These are phyloP conservation scores for Regulus satrapa DNA, from an alignment of 2,113 vertebrate species.

Conservation along the genomic window DNA sequence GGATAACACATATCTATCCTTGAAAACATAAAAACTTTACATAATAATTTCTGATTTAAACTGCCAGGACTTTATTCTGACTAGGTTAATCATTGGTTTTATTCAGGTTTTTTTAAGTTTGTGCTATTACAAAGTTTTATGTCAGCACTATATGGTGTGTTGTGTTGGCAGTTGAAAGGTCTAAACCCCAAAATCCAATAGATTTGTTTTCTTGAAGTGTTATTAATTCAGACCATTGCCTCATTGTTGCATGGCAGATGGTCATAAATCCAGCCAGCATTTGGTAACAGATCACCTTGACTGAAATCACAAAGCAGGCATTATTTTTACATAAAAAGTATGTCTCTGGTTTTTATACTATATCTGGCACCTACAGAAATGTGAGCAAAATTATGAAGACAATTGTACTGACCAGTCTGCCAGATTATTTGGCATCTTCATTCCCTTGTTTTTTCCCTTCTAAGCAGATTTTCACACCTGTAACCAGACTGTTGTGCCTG, in stretches of 20 bases:
- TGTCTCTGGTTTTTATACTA: neutral
- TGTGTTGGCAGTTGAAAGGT: neutral
- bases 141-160: neutral
- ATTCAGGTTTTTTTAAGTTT: neutral
- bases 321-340: neutral
- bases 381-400: neutral
- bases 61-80: neutral
- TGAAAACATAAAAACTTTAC: neutral
- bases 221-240: neutral
- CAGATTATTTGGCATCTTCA: neutral
- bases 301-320: neutral
- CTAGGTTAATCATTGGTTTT: neutral
- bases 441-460: neutral
- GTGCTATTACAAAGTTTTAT: neutral
- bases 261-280: neutral
- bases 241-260: neutral
- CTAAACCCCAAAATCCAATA: neutral
- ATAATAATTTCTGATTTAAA: neutral
- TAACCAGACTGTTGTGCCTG: slow-evolving; percentile 8
- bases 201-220: neutral
- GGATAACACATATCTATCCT: neutral
- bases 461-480: slow-evolving; percentile 13
- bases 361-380: neutral
- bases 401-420: neutral
- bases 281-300: neutral